Evolutionary conservation across 2,113 vertebrate genomes (phyloP).

Genomic region (Anoplopoma fimbria): DNA sequence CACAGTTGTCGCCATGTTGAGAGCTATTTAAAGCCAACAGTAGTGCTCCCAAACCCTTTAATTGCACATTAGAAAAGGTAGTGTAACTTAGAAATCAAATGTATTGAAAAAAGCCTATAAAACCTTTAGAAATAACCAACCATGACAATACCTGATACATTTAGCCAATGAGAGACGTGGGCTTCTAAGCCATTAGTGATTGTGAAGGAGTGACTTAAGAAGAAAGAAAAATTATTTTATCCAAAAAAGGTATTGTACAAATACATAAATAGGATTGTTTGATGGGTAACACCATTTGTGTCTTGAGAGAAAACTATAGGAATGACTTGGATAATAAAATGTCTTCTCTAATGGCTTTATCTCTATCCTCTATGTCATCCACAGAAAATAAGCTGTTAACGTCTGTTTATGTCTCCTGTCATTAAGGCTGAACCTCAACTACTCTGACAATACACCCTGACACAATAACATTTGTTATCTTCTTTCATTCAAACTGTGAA

Average conservation of each 20-base stretch:
- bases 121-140: not conserved
- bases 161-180: not conserved
- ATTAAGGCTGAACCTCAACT: constrained; percentile 19
- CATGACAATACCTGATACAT: not conserved
- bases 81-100: constrained; percentile 1
- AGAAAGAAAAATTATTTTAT: not conserved
- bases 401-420: too few species aligned
- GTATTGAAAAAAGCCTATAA: not conserved
- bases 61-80: too few species aligned
- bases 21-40: too few species aligned
- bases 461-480: constrained; percentile 36
- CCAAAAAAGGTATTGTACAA: not conserved
- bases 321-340: constrained; percentile 56
- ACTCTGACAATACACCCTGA: constrained; percentile 24
- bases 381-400: constrained; percentile 50
- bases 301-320: not conserved
- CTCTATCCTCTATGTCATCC: constrained; percentile 34
- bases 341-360: constrained; percentile 46
- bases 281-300: constrained; percentile 20
- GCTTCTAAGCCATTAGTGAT: not conserved
- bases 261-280: constrained; percentile 16
- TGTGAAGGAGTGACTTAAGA: not conserved
- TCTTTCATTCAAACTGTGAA: constrained; percentile 52
- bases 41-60: too few species aligned
- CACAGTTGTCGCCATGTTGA: too few species aligned